Evolutionary conservation across 2,888 invertebrate species (phyloP), one percentile per base, ranked within the genome.

Genomic region (Watsonalla binaria): DNA sequence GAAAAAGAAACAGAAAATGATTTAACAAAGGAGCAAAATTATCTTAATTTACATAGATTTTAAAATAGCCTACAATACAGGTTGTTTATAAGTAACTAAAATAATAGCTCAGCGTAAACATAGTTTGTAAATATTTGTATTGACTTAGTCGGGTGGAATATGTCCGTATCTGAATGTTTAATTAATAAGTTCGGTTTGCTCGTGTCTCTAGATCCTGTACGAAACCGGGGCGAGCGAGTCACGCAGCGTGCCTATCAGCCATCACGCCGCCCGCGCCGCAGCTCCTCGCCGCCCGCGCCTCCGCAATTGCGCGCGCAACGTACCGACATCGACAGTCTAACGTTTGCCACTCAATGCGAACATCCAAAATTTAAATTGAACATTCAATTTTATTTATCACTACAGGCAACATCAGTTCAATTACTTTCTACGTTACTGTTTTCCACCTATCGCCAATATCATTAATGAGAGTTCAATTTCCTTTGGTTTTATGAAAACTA

Each of bases 191-290:
- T 66, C 56, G 70, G 72, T 75, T 63, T 54, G 72, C 71, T 76
- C 73, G 78, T 78, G 82, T 72, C 74, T 77, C 74, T 77, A 78
- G 75, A 85, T 86, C 85, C 86, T 85, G 86, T 78, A 82, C 70
- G 66, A 78, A 89, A 88, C 74, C 86, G 83, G 89, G 87, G 84
- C 89, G 78, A 84, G 67, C 88, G 62, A 84, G 90, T 90, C 90
- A 90, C 90, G 90, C 78, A 73, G 76, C 73, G 73, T 68, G 78
- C 73, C 74, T 78, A 78, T 78, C 77, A 77, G 70, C 67, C 79
- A 79, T 80, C 79, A 76, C 76, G 76, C 69, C 61, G 74, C 61
- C 66, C 59, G 55, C 61, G 54, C 63, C 45, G 57, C 51, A 52
- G 52, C 59, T 58, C 52, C 56, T 53, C 47, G 48, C 54, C 50